Conservation (phyloP, 2,113 vertebrate species). For the Procavia capensis region DNA sequence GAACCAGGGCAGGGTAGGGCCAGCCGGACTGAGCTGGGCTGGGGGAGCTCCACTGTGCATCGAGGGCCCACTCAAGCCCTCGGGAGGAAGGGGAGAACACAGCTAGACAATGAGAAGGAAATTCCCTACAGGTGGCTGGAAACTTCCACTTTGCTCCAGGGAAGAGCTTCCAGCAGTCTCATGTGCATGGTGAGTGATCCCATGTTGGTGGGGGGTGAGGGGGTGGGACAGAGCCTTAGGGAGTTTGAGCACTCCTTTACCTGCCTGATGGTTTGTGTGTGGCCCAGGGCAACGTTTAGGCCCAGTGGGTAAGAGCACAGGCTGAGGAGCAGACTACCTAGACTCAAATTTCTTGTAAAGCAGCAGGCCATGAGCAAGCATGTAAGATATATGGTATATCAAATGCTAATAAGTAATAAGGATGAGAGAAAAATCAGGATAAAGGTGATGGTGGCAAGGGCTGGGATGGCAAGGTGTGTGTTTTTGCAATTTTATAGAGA, state of each 20-base stretch:
- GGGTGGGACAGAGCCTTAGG: not conserved
- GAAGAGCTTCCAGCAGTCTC: constrained; percentile 99
- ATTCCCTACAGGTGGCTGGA: constrained; percentile 93
- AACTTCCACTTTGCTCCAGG: constrained; percentile 99
- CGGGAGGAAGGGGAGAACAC: not conserved
- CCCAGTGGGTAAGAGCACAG: not conserved
- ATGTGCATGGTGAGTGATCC: constrained; percentile 94
- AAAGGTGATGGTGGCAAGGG: not conserved
- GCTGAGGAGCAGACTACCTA: not conserved
- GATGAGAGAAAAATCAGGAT: not conserved
- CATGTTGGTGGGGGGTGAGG: rapidly evolving
- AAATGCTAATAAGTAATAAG: not conserved
- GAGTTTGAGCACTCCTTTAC: not conserved
- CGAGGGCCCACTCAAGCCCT: not conserved
- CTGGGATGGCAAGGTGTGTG: not conserved
- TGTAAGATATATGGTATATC: not conserved
- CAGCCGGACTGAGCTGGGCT: not conserved
- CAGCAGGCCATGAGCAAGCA: not conserved
- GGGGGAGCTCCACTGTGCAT: not conserved
- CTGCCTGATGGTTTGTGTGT: not conserved
- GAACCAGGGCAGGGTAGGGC: not conserved
- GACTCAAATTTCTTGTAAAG: not conserved
- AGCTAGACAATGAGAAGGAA: constrained; percentile 42
- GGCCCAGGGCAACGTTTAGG: not conserved
- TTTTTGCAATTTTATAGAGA: not conserved